A percentile compares a stretch with the other conserved stretches of the same genome.
These are phyloP conservation scores for Bombyx mandarina DNA, from an alignment of 1,140 invertebrate genomes.

Conservation along the genomic window DNA sequence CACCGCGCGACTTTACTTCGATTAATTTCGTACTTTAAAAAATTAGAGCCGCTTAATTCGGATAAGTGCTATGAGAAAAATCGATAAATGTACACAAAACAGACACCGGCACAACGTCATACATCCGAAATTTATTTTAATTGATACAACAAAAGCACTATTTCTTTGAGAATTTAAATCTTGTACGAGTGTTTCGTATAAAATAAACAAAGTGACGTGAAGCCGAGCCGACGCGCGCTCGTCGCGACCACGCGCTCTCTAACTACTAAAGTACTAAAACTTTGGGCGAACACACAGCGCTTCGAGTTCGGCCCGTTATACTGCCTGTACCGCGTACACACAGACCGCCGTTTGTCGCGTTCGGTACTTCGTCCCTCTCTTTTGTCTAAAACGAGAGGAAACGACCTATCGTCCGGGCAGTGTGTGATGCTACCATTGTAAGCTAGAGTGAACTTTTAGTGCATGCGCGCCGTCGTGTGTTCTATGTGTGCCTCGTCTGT, in stretches of 20 bases:
- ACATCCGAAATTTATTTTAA: constrained; percentile 8
- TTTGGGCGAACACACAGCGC: constrained; percentile 30
- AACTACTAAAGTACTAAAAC: constrained; percentile 42
- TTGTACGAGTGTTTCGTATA: constrained; percentile 41
- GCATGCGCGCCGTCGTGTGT: constrained; percentile 25
- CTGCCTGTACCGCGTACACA: constrained; percentile 1
- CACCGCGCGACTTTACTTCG: constrained; percentile 26
- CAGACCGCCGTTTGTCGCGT: constrained; percentile 7
- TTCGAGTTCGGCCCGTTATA: constrained; percentile 11
- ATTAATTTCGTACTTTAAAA: constrained; percentile 22
- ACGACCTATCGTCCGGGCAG: constrained; percentile 9
- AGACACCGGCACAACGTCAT: constrained; percentile 12
- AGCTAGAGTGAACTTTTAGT: constrained; percentile 22
- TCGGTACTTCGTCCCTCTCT: constrained; percentile 11
- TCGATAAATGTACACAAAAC: constrained; percentile 16
- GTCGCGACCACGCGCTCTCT: constrained; percentile 47
- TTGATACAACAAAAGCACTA: constrained; percentile 14
- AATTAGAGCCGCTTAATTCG: constrained; percentile 18
- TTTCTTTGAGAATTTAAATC: constrained; percentile 25
- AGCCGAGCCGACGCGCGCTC: constrained; percentile 36
- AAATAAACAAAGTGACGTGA: constrained; percentile 36
- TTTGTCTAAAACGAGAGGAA: constrained; percentile 2
- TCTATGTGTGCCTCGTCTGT: constrained; percentile 26
- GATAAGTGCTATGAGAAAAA: constrained; percentile 15
- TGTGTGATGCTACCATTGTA: constrained; percentile 6